Percentiles rank a stretch among this genome's conserved stretches.
phyloP scores from a whole-genome alignment of 2,888 invertebrate species.

The Endomychus coccineus region DNA sequence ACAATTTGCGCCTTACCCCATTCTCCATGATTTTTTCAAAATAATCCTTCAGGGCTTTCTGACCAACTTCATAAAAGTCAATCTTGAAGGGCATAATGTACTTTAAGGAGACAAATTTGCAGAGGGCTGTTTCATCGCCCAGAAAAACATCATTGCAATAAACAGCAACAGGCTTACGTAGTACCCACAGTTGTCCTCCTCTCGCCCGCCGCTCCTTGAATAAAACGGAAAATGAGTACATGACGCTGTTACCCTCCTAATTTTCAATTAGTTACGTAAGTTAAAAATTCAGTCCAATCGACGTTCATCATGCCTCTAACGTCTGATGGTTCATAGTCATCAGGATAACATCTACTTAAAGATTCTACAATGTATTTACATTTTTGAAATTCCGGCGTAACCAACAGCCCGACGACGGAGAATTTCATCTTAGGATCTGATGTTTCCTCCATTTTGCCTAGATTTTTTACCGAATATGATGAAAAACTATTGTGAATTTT shows the following conservation, averaged over 20 bases:
- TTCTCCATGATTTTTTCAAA: slow-evolving; percentile 39
- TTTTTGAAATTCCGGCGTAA: slow-evolving; percentile 37
- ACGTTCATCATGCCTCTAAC: slow-evolving; percentile 37
- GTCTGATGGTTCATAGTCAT: slow-evolving; percentile 32
- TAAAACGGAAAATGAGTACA: not conserved
- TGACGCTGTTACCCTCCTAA: too few relatives aligned
- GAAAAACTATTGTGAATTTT: too few relatives aligned
- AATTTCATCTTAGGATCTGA: slow-evolving; percentile 23
- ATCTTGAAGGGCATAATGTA: slow-evolving; percentile 44
- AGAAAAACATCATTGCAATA: slow-evolving; percentile 47
- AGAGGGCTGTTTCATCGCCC: slow-evolving; percentile 49
- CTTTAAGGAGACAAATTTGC: slow-evolving; percentile 42
- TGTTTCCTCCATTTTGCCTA: slow-evolving; percentile 6
- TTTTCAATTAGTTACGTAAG: slow-evolving; percentile 7
- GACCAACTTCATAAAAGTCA: slow-evolving; percentile 46
- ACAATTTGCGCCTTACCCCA: slow-evolving; percentile 23
- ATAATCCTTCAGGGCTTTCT: slow-evolving; percentile 42
- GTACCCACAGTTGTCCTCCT: slow-evolving; percentile 35
- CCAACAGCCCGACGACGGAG: slow-evolving; percentile 34
- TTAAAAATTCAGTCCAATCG: slow-evolving; percentile 33
- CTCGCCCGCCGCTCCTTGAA: slow-evolving; percentile 3
- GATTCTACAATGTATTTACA: slow-evolving; percentile 31
- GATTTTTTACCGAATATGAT: too few relatives aligned
- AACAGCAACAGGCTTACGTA: slow-evolving; percentile 46
- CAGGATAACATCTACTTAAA: slow-evolving; percentile 31